These are phyloP conservation scores for Porites evermanni DNA, from an alignment of 92 coral and sea anemone genomes.

Conservation along the genomic window DNA sequence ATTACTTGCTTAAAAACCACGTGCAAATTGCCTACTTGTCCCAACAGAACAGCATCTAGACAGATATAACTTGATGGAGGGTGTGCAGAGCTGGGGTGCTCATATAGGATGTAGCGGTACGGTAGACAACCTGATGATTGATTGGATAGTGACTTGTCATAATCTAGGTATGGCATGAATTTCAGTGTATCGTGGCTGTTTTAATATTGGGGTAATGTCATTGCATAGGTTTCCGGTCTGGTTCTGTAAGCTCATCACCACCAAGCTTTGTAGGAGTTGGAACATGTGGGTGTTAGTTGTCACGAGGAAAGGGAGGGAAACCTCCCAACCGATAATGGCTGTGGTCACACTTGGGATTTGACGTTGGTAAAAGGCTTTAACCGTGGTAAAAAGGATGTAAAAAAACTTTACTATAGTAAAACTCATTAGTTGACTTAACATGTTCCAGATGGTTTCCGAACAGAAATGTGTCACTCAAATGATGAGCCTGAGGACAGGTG, in stretches of 20 bases:
- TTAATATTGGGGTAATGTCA: not conserved
- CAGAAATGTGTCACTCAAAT: too few species aligned
- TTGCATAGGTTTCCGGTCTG: not conserved
- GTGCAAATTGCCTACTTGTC: not conserved
- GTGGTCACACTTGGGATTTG: too few species aligned
- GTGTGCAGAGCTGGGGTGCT: not conserved
- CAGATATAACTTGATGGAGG: not conserved
- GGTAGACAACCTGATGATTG: not conserved
- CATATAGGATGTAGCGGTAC: not conserved
- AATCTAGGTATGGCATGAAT: not conserved
- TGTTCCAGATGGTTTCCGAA: too few species aligned
- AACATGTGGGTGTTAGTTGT: not conserved
- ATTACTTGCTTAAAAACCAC: not conserved
- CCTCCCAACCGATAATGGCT: too few species aligned
- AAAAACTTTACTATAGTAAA: too few species aligned
- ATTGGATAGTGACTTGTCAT: not conserved
- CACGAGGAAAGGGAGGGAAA: too few species aligned
- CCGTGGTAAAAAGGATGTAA: too few species aligned
- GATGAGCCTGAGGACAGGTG: too few species aligned
- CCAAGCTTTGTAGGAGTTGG: not conserved
- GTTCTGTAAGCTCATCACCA: not conserved
- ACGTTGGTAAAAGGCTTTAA: too few species aligned
- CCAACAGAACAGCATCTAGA: not conserved
- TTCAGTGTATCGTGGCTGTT: not conserved
- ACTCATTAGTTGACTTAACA: too few species aligned